Base-by-base conservation (phyloP, 2,113 vertebrate genomes). In the Apodemus sylvaticus region DNA sequence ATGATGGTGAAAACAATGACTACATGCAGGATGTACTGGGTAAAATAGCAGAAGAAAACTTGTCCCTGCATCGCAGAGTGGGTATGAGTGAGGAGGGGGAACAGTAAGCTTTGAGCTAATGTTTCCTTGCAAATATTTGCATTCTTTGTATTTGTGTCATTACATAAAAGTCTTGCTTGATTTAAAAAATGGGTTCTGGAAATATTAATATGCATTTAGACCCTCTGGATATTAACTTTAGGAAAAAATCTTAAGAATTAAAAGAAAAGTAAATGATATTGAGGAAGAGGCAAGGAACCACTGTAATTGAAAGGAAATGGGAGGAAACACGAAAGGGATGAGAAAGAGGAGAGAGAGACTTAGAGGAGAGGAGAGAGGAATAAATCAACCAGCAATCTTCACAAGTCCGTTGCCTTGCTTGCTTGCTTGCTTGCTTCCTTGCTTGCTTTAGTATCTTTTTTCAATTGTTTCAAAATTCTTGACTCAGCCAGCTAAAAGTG, bases 191-290 rank as follows among this genome's bases (percentile, higher is more conserved):
- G 2, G 5, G 34, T 90, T 91, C 66, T 87, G 62, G 29, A 89
- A 90, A 94, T 81, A 78, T 5, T 70, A 76, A 89, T 78, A 86
- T 86, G 81, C 9, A 45, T 58, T 76, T 53, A 95, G 42, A 29
- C 3, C 11, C 64, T 74, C 66, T 73, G 51, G 13, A 55, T 16
- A 34, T 5, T 73, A n/a, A 90, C 22, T 53, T 92, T 60, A 74
- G 26, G 42, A 48, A 77, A 48, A 70, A 70, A 64, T 91, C n/a
- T 82, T 78, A 53, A 73, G 26, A 77, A 29, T 36, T 83, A 66
- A 36, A 94, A 42, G 77, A 34, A 71, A 51, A 9, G 26, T 31
- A 74, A 60, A 45, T 8, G 6, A 45, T 2, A 14, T n/a, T 45
- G 64, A 29, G 17, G 45, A 73, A 26, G 60, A 55, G 13, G 34